phyloP scores from a whole-genome alignment of 1,140 invertebrate species.

The Paraescarpia echinospica region DNA sequence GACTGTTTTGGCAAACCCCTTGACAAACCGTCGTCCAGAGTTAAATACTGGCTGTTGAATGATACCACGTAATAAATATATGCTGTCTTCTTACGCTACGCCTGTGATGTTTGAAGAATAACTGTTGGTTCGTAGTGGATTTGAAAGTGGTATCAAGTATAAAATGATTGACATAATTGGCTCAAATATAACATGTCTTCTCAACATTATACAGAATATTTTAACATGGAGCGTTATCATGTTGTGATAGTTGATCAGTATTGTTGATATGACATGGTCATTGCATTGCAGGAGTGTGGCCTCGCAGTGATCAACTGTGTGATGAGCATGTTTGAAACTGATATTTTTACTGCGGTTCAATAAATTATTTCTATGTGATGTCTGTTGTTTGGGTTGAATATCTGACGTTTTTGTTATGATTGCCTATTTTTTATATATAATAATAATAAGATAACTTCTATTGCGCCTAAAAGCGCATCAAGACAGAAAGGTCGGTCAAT shows the following conservation, averaged over 20 bases:
- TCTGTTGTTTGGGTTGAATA: neutral
- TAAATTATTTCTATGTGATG: conserved; percentile 1
- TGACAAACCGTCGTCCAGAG: neutral
- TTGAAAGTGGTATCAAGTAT: neutral
- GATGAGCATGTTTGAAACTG: neutral
- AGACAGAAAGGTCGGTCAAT: no score
- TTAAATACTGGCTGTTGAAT: neutral
- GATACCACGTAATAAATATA: neutral
- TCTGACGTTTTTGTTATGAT: no score
- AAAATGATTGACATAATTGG: neutral
- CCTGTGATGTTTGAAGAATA: no score
- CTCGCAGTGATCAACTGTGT: neutral
- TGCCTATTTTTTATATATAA: no score
- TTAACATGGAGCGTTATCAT: neutral
- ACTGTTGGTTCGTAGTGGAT: neutral
- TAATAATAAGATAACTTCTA: no score
- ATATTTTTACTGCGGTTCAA: neutral
- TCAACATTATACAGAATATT: neutral
- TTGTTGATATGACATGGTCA: neutral
- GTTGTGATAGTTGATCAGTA: conserved; percentile 5
- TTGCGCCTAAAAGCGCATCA: no score
- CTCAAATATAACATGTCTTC: neutral
- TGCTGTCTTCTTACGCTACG: no score
- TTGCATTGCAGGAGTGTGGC: neutral
- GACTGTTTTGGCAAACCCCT: neutral